Base-by-base conservation (phyloP, 2,113 vertebrate species). In the Tetraodon nigroviridis region DNA sequence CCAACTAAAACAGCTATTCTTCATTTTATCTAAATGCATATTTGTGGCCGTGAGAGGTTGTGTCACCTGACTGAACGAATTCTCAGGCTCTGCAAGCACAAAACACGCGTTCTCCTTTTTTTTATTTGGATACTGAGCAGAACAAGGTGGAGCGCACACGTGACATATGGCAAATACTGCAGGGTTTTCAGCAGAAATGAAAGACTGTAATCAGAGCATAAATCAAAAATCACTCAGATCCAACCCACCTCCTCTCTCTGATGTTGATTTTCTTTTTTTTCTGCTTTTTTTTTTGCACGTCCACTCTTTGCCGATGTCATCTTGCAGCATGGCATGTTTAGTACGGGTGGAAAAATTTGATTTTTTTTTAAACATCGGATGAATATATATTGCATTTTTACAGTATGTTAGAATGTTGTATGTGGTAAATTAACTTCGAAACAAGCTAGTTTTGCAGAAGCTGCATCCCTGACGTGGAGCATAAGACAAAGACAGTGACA, bases 141-240 rank as follows among this genome's bases (percentile, higher is more conserved):
- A 78, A 58, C 21, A 46, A 79, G 71, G 50, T 6, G 22, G 48
- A 63, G 68, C 61, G 67, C 61, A 76, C 74, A 27, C 24, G 24
- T 27, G 24, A 37, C 32, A 10, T 10, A 10, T 10, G 67, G 70
- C 76, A 70, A 70, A 87, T 83, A 59, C 67, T 69, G 71, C 58
- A 73, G 16, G 37, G 71, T 80, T 79, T 73, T 70, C 80, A 72
- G 73, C 75, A 76, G 78, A 17, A 84, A 82, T 81, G 82, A 80
- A 74, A 82, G 76, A 74, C 82, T 85, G 81, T 84, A 89, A 89
- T 88, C 87, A 89, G 87, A 86, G 81, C 77, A 85, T 89, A 89
- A 86, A 88, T 88, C 86, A 80, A 67, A 86, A 83, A 86, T 87
- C 81, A 85, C 73, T 77, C 77, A 72, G 66, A 78, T 64, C 64